Evolutionary conservation across 2,888 invertebrate species (phyloP), one percentile per base, ranked within the genome.

Genomic region (Dryocosmus kuriphilus): DNA sequence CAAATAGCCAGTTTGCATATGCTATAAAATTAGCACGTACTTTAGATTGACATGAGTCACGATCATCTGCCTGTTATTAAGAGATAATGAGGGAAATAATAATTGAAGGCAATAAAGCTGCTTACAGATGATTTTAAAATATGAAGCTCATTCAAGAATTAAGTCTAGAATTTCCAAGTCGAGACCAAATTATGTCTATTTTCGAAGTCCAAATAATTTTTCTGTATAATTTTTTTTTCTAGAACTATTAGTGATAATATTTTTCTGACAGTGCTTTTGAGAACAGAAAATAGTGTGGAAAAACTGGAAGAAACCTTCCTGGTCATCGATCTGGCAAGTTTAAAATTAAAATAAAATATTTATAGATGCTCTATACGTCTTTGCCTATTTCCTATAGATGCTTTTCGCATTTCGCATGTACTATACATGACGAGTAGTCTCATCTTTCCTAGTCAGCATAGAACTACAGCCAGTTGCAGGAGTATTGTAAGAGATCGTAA

Each of bases 81-180:
- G 71, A 55, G 46, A 71, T 24, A 32, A 51, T 55, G 76, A 83
- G 80, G 77, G 82, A 85, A 85, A 82, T 80, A 82, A 82, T 85
- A 84, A 86, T 85, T 82, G 83, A 80, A 85, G 83, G 86, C 87
- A 88, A 88, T 88, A 85, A 84, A 83, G 83, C 79, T 75, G 79
- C 80, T 83, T 84, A 81, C 83, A 81, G 82, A 86, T 78, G 81
- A 76, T 79, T 32, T 38, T 63, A 22, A 79, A 79, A 82, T 79
- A 73, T 73, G 27, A 79, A 79, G 57, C n/a, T 67, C 77, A 75
- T 27, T 61, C 19, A 75, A n/a, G 16, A 22, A 55, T 55, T 27
- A 27, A 60, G 11, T 16, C 32, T 1, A 63, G 38, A 63, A n/a
- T 32, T 22, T n/a, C 9, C 38, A n/a, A 63, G 2, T 61, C 19